These are phyloP conservation scores for Drosophila pseudoananassae DNA, from an alignment of 1,140 invertebrate genomes.

Conservation along the genomic window DNA sequence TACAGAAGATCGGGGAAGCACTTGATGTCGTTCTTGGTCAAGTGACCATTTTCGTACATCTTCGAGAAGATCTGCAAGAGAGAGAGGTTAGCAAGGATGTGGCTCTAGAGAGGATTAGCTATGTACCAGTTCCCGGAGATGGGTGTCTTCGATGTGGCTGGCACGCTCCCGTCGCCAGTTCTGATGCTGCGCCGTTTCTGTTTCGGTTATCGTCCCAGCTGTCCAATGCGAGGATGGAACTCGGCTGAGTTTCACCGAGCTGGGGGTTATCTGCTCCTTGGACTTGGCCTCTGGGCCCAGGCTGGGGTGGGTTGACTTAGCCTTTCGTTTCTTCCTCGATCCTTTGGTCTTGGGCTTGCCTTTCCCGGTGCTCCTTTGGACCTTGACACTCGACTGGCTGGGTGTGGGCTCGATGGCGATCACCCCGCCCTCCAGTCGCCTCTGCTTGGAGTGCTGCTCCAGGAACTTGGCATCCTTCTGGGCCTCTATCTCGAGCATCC, in stretches of 20 bases:
- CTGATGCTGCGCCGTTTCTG: slow-evolving; percentile 7
- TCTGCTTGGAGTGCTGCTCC: slow-evolving; percentile 19
- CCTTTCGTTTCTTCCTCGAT: slow-evolving; percentile 1
- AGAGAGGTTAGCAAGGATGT: neutral
- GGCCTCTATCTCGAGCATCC: slow-evolving; percentile 46
- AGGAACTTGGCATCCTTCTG: slow-evolving; percentile 50
- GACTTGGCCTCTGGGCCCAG: neutral
- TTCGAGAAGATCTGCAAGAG: slow-evolving; percentile 55
- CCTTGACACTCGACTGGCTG: neutral
- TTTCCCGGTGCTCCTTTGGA: neutral
- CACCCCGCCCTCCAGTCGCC: slow-evolving; percentile 16
- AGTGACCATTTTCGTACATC: slow-evolving; percentile 63
- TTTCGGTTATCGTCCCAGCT: slow-evolving; percentile 32
- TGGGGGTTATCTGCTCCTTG: neutral
- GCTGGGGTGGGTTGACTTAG: slow-evolving; percentile 1
- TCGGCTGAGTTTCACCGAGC: neutral
- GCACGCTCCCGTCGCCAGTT: slow-evolving; percentile 53
- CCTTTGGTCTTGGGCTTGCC: neutral
- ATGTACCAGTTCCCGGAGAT: slow-evolving; percentile 39
- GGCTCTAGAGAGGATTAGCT: too few species aligned
- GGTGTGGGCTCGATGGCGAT: neutral
- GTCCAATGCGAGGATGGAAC: slow-evolving; percentile 20
- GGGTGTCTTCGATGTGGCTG: slow-evolving; percentile 30
- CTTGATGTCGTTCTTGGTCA: slow-evolving; percentile 76
- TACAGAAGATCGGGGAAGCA: slow-evolving; percentile 62